These are phyloP conservation scores for Pangasianodon hypophthalmus DNA, from an alignment of 2,113 vertebrate genomes.

Conservation along the genomic window DNA sequence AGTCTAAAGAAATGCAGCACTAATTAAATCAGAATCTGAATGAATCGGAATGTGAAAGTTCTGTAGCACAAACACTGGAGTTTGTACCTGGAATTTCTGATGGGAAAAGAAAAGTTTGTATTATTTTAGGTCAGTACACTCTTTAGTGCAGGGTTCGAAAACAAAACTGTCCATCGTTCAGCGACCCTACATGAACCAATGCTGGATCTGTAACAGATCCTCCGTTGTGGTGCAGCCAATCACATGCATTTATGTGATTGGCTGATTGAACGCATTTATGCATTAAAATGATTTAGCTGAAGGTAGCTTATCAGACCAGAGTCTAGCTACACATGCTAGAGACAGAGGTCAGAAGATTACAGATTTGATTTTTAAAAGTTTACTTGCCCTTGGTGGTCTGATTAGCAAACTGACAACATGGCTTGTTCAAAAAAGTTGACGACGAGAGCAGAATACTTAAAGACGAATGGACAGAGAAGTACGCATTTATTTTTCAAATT, in stretches of 20 bases:
- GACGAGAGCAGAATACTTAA: too few relatives aligned
- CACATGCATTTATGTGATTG: neutral
- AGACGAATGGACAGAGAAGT: too few relatives aligned
- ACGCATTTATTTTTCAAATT: too few relatives aligned
- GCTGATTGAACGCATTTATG: too few relatives aligned
- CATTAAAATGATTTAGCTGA: neutral
- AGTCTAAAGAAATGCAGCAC: constrained; percentile 5
- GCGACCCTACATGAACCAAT: neutral
- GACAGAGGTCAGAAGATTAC: too few relatives aligned
- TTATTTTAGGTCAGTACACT: neutral
- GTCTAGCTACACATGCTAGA: neutral
- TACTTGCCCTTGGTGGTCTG: too few relatives aligned
- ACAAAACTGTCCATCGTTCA: neutral
- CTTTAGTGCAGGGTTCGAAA: neutral
- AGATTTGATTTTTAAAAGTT: too few relatives aligned
- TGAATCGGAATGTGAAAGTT: neutral
- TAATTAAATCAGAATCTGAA: constrained; percentile 10
- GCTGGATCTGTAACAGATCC: neutral
- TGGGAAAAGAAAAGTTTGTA: neutral
- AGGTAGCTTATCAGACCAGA: neutral
- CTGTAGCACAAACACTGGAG: neutral
- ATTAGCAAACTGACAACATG: too few relatives aligned
- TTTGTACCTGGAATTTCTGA: neutral
- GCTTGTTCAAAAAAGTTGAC: too few relatives aligned
- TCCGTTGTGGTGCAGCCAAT: neutral